Evolutionary conservation across 2,797 vertebrate genomes (phyloP).

Genomic region (Liasis olivaceus): DNA sequence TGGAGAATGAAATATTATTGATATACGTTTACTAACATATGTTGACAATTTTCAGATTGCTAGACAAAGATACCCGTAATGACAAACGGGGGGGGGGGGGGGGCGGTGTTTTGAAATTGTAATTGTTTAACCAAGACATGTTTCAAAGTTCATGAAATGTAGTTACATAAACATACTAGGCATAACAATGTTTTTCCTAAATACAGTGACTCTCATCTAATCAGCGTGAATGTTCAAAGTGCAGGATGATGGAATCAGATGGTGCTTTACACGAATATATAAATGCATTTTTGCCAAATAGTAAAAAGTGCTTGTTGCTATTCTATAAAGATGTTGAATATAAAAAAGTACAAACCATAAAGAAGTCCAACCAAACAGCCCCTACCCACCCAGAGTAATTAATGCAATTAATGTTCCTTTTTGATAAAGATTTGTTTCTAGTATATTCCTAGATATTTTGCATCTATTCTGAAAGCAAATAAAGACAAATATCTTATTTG

Average conservation of each 20-base stretch:
- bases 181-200: background rate
- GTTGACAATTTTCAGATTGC: background rate
- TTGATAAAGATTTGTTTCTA: background rate
- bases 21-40: background rate
- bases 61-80: background rate
- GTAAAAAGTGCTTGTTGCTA: background rate
- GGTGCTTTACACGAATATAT: background rate
- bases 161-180: background rate
- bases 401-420: background rate
- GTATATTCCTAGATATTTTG: background rate
- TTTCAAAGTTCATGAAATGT: constrained; percentile 1
- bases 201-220: background rate
- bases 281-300: background rate
- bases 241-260: background rate
- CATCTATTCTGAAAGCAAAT: background rate
- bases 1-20: background rate
- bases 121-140: constrained; percentile 4
- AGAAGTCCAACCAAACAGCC: background rate
- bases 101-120: background rate
- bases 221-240: background rate
- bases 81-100: background rate
- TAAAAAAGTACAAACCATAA: constrained; percentile 4
- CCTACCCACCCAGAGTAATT: background rate
- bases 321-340: background rate
- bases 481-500: constrained; percentile 3